phyloP scores from a whole-genome alignment of 37 sponge, comb jelly and placozoan species.

The Halichondria panicea region DNA sequence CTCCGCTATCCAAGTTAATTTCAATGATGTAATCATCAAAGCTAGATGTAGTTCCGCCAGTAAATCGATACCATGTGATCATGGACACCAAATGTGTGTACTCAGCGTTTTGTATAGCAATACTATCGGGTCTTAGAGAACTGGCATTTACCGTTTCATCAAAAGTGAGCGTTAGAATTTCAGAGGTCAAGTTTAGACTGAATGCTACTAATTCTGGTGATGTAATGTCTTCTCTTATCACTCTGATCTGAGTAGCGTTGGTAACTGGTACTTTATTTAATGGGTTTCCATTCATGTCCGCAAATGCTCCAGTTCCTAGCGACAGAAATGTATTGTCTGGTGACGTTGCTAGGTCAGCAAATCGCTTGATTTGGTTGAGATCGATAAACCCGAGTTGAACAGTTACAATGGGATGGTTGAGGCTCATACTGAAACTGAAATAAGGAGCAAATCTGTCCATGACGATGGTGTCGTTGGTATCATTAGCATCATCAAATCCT shows the following conservation, averaged over 20 bases:
- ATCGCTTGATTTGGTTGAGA: slow-evolving; percentile 63
- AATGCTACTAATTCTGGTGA: slow-evolving; percentile 67
- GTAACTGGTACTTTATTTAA: slow-evolving; percentile 30
- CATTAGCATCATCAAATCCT: background rate
- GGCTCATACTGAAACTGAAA: slow-evolving; percentile 40
- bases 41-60: slow-evolving; percentile 28
- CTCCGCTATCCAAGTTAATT: slow-evolving; percentile 44
- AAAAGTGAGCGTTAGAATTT: slow-evolving; percentile 72
- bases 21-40: slow-evolving; percentile 50
- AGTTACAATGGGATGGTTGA: slow-evolving; percentile 54
- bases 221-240: slow-evolving; percentile 48
- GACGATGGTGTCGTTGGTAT: slow-evolving; percentile 9
- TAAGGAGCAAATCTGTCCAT: slow-evolving; percentile 20
- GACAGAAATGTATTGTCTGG: slow-evolving; percentile 63
- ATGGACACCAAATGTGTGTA: slow-evolving; percentile 45
- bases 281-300: slow-evolving; percentile 76
- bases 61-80: slow-evolving; percentile 23
- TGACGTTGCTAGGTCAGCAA: slow-evolving; percentile 57
- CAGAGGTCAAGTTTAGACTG: slow-evolving; percentile 70
- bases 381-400: slow-evolving; percentile 65
- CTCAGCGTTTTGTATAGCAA: slow-evolving; percentile 48
- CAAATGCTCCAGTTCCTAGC: slow-evolving; percentile 29
- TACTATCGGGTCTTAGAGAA: slow-evolving; percentile 25
- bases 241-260: slow-evolving; percentile 33
- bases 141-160: slow-evolving; percentile 75